phyloP scores from a whole-genome alignment of 2,888 invertebrate genomes.

The Epinotia brunnichana region DNA sequence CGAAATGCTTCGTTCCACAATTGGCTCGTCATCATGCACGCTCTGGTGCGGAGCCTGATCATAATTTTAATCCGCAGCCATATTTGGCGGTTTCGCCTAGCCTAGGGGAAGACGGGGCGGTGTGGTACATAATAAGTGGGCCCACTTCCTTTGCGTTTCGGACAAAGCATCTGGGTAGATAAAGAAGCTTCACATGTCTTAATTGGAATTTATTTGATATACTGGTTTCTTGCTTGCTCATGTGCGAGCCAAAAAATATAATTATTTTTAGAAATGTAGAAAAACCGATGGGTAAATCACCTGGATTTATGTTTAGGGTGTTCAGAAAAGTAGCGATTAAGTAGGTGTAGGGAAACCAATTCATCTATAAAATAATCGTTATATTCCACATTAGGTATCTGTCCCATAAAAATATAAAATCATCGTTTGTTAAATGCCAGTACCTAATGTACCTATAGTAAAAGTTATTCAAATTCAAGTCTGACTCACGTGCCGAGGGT shows the following conservation, averaged over 20 bases:
- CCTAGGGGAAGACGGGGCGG: conserved; percentile 32
- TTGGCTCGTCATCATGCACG: conserved; percentile 19
- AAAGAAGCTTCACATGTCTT: neutral
- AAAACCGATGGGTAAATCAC: no score
- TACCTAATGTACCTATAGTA: no score
- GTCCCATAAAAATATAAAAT: no score
- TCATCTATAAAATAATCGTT: no score
- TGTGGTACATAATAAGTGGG: conserved; percentile 38
- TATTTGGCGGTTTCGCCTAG: conserved; percentile 37
- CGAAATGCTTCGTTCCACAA: conserved; percentile 16
- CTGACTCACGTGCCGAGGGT: no score
- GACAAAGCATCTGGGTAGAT: conserved; percentile 3
- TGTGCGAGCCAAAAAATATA: neutral
- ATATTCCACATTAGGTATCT: no score
- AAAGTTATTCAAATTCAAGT: no score
- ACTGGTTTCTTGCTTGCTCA: neutral
- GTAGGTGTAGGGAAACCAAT: no score
- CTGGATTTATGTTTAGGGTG: neutral
- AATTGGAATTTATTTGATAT: neutral
- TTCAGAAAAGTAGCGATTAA: neutral
- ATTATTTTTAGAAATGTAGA: no score
- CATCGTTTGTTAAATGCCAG: no score
- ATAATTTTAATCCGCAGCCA: conserved; percentile 39
- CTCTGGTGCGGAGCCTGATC: conserved; percentile 27
- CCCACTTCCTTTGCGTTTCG: conserved; percentile 27